Conservation (phyloP, 2,797 vertebrate genomes). For the Urosaurus nigricauda region DNA sequence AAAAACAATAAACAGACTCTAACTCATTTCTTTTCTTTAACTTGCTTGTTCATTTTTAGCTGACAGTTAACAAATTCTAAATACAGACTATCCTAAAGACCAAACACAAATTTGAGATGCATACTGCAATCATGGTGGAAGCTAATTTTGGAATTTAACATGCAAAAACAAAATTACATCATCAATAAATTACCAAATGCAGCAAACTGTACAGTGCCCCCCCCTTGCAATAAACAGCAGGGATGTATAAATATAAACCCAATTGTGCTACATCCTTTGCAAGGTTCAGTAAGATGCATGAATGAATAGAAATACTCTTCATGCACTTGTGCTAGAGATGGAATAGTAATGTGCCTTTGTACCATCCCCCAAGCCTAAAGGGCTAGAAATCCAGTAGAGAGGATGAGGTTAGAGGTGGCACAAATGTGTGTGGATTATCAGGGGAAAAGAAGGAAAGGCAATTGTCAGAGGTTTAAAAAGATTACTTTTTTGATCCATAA, state of each 20-base stretch:
- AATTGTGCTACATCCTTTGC: neutral
- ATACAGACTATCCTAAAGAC: neutral
- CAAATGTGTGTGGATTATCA: neutral
- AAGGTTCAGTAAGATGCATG: neutral
- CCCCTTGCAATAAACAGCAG: neutral
- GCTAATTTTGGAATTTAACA: conserved; percentile 14
- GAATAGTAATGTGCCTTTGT: neutral
- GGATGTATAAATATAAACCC: neutral
- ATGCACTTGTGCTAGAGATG: neutral
- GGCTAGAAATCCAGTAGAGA: neutral
- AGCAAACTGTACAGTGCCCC: neutral
- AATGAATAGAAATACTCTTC: neutral
- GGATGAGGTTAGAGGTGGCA: neutral
- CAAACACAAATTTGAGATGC: neutral
- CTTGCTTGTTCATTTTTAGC: neutral
- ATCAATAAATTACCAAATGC: neutral
- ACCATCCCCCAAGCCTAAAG: neutral
- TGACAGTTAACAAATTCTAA: neutral
- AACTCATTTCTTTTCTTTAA: neutral
- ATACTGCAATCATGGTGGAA: neutral
- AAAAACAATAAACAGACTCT: neutral
- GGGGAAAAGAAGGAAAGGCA: neutral
- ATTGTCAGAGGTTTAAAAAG: neutral
- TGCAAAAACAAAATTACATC: neutral
- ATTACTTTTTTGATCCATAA: neutral